Conservation (phyloP, 2,113 vertebrate genomes). For the Vulpes vulpes region DNA sequence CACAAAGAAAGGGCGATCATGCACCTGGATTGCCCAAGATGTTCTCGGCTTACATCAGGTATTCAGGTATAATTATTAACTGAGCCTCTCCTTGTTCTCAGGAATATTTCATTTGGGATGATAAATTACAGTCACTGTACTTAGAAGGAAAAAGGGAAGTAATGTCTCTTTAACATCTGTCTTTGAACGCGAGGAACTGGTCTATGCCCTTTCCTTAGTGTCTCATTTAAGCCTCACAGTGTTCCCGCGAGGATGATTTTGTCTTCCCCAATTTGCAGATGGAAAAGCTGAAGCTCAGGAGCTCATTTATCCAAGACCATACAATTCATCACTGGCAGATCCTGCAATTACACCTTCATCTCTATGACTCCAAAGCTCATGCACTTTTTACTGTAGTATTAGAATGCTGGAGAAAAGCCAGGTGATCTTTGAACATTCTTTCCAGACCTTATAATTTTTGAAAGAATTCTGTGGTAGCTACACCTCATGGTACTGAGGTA, state of each 20-base stretch:
- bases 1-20: not conserved
- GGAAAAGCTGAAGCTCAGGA: not conserved
- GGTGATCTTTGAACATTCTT: not conserved
- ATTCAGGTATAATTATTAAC: not conserved
- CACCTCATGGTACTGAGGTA: not conserved
- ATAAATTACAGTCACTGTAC: not conserved
- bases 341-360: not conserved
- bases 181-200: not conserved
- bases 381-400: not conserved
- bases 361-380: not conserved
- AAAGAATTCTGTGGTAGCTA: not conserved
- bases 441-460: not conserved
- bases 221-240: not conserved
- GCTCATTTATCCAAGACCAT: not conserved
- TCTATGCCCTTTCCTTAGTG: not conserved
- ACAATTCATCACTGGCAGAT: not conserved
- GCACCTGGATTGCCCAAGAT: not conserved
- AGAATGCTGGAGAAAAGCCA: not conserved
- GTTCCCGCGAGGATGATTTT: not conserved
- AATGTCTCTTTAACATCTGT: conserved; percentile 1
- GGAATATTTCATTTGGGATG: not conserved
- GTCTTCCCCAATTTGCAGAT: not conserved
- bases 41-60: not conserved
- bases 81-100: not conserved
- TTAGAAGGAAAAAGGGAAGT: not conserved